These are phyloP conservation scores for Octopus sinensis DNA, from an alignment of 1,140 invertebrate genomes.

Conservation along the genomic window DNA sequence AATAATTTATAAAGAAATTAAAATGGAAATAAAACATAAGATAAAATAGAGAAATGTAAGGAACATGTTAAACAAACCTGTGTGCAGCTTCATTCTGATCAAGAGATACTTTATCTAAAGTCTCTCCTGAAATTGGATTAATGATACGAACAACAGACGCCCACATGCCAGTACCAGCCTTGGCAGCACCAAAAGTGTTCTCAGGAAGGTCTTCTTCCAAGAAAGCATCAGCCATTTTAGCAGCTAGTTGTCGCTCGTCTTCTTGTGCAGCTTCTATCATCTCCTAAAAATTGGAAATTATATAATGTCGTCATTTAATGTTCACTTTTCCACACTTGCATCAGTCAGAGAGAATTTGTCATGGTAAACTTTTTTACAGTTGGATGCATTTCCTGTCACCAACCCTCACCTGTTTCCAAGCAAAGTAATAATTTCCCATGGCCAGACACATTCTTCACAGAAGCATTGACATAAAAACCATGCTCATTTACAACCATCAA, in stretches of 20 bases:
- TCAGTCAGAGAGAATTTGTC: no score
- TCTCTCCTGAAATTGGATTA: constrained; percentile 81
- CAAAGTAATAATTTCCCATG: no score
- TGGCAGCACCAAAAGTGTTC: constrained; percentile 91
- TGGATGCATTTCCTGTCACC: no score
- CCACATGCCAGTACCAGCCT: constrained; percentile 95
- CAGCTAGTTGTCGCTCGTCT: constrained; percentile 89
- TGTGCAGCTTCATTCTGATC: constrained; percentile 96
- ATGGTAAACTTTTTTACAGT: no score
- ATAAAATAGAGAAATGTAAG: no score
- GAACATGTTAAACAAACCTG: constrained; percentile 61
- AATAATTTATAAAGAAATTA: not conserved
- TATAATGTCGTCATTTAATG: no score
- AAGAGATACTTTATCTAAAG: constrained; percentile 75
- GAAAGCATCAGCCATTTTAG: constrained; percentile 95
- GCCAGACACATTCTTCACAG: no score
- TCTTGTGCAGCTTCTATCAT: constrained; percentile 96
- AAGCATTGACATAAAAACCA: no score
- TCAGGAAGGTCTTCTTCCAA: constrained; percentile 92
- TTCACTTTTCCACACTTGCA: no score
- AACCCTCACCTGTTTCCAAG: no score
- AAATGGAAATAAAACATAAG: no score
- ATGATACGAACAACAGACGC: constrained; percentile 90
- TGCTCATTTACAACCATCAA: no score
- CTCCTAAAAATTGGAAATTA: constrained; percentile 62